Percentiles rank a stretch among this genome's conserved stretches.
phyloP scores from a whole-genome alignment of 92 coral and sea anemone genomes.

The Montipora capitata region DNA sequence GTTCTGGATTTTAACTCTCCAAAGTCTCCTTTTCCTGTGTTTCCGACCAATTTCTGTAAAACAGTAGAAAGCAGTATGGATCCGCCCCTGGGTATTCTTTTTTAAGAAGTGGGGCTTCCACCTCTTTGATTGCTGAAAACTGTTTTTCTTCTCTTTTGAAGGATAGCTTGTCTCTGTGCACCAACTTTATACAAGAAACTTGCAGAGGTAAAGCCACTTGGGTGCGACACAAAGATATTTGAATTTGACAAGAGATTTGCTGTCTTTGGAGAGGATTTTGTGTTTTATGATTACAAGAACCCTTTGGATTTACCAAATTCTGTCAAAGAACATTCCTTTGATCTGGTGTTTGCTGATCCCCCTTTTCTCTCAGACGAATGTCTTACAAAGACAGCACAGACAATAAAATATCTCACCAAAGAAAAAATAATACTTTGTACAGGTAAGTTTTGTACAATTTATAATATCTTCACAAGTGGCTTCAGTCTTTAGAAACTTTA shows the following conservation, averaged over 20 bases:
- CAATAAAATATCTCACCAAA: constrained; percentile 78
- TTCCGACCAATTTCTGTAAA: no score
- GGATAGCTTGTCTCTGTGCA: constrained; percentile 86
- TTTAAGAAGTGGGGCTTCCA: no score
- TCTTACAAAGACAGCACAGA: constrained; percentile 67
- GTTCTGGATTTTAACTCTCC: no score
- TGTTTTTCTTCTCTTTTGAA: not conserved
- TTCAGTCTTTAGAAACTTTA: no score
- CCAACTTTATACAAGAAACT: constrained; percentile 85
- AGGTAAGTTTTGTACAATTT: constrained; percentile 44
- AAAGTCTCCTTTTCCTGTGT: no score
- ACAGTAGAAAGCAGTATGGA: no score
- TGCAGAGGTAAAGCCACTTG: constrained; percentile 51
- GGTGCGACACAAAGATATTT: constrained; percentile 72
- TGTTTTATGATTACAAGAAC: constrained; percentile 76
- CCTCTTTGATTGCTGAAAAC: no score
- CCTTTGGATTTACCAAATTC: constrained; percentile 70
- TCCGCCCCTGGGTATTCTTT: no score
- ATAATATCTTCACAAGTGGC: no score
- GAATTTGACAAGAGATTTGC: constrained; percentile 85
- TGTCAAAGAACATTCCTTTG: constrained; percentile 68
- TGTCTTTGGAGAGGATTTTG: constrained; percentile 77
- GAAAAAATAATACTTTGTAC: constrained; percentile 82
- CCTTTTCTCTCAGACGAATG: constrained; percentile 88
- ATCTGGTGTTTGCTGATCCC: constrained; percentile 85